Percentiles rank a stretch among this genome's conserved stretches.
Conservation (phyloP, 2,113 vertebrate genomes). For the Brachirus orientalis region DNA sequence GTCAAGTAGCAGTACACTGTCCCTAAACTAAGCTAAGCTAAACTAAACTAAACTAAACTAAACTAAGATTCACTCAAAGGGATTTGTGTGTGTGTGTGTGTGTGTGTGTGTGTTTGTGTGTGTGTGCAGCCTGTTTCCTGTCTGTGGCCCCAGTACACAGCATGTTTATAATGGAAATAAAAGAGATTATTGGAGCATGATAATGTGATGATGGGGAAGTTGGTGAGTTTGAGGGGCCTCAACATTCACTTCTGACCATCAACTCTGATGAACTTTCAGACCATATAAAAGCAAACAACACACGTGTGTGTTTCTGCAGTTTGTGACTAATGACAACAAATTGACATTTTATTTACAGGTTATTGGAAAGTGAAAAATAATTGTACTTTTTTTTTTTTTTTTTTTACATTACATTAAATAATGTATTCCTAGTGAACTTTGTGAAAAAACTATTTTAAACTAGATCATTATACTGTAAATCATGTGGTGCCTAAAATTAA, state of each 20-base stretch:
- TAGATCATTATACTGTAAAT: too few species aligned
- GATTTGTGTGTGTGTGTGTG: not conserved
- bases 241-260: not conserved
- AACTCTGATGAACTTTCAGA: not conserved
- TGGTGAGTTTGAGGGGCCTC: conserved; percentile 32
- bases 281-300: not conserved
- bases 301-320: not conserved
- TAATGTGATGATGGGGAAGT: conserved; percentile 54
- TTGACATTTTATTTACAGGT: too few species aligned
- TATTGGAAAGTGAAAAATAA: not conserved
- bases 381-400: too few species aligned
- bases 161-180: conserved; percentile 57
- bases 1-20: too few species aligned
- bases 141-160: conserved; percentile 29
- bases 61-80: too few species aligned
- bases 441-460: too few species aligned
- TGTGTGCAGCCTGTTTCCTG: conserved; percentile 26
- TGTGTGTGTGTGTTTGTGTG: not conserved
- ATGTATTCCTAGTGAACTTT: too few species aligned
- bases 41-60: too few species aligned
- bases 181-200: conserved; percentile 76
- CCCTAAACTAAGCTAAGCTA: too few species aligned
- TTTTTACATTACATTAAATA: too few species aligned
- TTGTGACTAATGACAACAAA: conserved; percentile 2
- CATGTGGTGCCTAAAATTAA: too few species aligned